Percentiles rank a stretch among this genome's conserved stretches.
Evolutionary conservation across 2,797 vertebrate genomes (phyloP).

Genomic region (Gymnocypris eckloni): DNA sequence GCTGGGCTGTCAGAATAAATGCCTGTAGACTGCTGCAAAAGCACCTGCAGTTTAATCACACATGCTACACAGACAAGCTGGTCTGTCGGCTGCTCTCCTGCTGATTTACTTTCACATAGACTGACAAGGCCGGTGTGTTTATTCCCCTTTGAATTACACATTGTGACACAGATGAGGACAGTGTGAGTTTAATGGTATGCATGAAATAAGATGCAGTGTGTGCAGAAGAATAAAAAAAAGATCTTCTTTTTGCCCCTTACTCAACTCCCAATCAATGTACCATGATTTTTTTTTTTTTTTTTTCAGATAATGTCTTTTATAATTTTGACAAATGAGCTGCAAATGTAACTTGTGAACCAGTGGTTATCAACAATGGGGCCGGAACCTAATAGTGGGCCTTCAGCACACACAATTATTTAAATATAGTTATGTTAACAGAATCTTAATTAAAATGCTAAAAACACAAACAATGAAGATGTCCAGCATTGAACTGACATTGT

Average conservation of each 20-base stretch:
- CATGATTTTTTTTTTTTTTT: background rate
- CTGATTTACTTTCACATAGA: constrained; percentile 42
- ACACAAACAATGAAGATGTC: background rate
- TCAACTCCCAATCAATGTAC: background rate
- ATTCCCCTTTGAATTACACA: constrained; percentile 23
- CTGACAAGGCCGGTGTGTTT: constrained; percentile 39
- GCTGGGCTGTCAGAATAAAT: constrained; percentile 32
- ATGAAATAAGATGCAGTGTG: background rate
- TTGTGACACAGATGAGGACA: background rate
- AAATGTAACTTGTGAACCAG: background rate
- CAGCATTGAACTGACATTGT: background rate
- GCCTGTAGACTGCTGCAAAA: constrained; percentile 29
- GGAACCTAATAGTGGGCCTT: background rate
- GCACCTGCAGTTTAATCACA: constrained; percentile 44
- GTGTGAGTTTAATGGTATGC: background rate
- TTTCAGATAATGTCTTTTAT: background rate
- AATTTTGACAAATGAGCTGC: background rate
- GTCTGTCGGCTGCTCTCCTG: constrained; percentile 40
- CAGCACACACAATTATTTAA: background rate
- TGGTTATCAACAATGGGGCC: background rate
- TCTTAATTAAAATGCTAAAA: background rate
- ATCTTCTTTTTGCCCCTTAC: background rate
- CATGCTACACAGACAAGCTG: constrained; percentile 28
- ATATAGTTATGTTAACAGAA: background rate
- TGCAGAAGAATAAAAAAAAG: background rate